These are phyloP conservation scores for Arvicanthis niloticus DNA, from an alignment of 2,113 vertebrate genomes.

Conservation along the genomic window DNA sequence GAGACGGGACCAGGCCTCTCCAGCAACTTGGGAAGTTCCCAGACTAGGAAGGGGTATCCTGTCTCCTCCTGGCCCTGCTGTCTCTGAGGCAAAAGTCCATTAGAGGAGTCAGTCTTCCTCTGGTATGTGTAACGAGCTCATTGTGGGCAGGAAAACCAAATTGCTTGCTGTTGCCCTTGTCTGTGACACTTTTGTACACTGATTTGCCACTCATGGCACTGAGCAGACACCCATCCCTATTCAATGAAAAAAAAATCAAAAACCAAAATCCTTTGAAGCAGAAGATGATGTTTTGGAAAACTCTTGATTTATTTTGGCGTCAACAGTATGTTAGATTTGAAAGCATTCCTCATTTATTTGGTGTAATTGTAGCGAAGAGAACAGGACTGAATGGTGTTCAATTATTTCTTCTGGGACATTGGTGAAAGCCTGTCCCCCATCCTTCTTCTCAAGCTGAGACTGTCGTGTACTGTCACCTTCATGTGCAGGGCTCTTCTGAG, in stretches of 20 bases:
- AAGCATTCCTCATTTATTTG: conserved; percentile 43
- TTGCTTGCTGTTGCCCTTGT: not conserved
- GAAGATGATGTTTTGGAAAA: conserved; percentile 51
- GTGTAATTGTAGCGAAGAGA: conserved; percentile 30
- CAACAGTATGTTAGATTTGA: conserved; percentile 26
- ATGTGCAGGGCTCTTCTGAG: not conserved
- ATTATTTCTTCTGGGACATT: conserved; percentile 36
- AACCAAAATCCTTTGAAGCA: conserved; percentile 22
- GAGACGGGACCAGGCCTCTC: not conserved
- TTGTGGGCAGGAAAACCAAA: conserved; percentile 54
- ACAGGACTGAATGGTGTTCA: not conserved
- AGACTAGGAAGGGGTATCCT: not conserved
- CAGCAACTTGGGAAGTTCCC: not conserved
- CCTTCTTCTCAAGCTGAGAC: not conserved
- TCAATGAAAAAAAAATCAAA: not conserved
- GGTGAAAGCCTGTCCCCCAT: not conserved
- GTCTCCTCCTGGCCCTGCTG: not conserved
- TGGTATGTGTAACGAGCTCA: not conserved
- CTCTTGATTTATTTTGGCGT: conserved; percentile 60
- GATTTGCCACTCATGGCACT: conserved; percentile 34
- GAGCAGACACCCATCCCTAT: not conserved
- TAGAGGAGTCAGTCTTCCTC: not conserved
- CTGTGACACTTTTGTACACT: conserved; percentile 44
- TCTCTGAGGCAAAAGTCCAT: not conserved
- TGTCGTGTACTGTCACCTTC: not conserved